Evolutionary conservation across 2,888 invertebrate species (phyloP).

Genomic region (Lymantria dispar): DNA sequence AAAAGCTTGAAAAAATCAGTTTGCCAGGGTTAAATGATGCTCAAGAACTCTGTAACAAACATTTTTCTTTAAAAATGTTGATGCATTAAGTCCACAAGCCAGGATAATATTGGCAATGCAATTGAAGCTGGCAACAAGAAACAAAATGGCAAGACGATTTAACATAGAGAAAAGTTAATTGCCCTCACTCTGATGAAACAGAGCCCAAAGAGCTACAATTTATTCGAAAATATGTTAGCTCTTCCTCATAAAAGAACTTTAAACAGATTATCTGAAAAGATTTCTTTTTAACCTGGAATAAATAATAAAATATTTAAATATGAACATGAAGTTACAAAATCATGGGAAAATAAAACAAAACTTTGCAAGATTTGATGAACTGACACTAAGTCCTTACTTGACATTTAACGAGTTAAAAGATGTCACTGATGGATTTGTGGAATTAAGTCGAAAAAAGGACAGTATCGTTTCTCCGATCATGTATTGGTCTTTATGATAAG

Average conservation of each 20-base stretch:
- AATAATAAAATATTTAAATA: not conserved
- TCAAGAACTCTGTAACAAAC: not conserved
- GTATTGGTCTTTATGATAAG: slow-evolving; percentile 28
- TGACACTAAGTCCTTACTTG: slow-evolving; percentile 17
- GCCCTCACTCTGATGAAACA: not conserved
- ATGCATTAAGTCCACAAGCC: not conserved
- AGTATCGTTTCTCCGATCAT: slow-evolving; percentile 18
- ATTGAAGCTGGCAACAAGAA: not conserved
- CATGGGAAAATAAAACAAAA: slow-evolving; percentile 11
- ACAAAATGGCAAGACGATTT: not conserved
- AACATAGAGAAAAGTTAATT: not conserved
- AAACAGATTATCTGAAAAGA: not conserved
- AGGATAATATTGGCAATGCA: not conserved
- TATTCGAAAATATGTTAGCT: not conserved
- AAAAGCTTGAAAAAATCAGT: not conserved
- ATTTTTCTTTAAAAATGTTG: not conserved
- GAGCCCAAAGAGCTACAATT: not conserved
- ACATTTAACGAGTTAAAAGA: slow-evolving; percentile 16
- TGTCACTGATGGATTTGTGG: slow-evolving; percentile 17
- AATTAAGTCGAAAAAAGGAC: slow-evolving; percentile 13
- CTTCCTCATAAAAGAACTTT: not conserved
- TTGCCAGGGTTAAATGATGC: not conserved
- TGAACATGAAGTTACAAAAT: not conserved
- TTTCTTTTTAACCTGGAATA: not conserved
- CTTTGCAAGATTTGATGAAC: slow-evolving; percentile 28